These are phyloP conservation scores for Drosophila seguyi DNA, from an alignment of 1,140 invertebrate genomes.

Conservation along the genomic window DNA sequence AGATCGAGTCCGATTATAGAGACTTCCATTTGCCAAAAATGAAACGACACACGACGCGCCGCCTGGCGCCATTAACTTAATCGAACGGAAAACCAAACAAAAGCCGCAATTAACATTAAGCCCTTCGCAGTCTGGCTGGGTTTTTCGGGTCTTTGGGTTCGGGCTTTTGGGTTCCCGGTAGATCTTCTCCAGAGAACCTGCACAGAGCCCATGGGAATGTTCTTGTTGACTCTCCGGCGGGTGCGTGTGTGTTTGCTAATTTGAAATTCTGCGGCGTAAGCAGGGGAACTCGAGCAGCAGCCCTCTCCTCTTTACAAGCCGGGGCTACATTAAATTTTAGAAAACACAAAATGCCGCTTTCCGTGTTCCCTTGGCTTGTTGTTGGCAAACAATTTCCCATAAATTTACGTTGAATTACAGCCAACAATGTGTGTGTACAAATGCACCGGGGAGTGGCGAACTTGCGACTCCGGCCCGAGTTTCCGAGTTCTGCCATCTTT, in stretches of 20 bases:
- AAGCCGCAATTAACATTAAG: constrained; percentile 73
- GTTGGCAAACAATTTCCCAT: constrained; percentile 76
- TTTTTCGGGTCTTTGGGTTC: not conserved
- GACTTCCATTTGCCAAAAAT: constrained; percentile 42
- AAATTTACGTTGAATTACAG: constrained; percentile 76
- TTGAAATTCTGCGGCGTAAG: constrained; percentile 57
- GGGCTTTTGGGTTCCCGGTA: not conserved
- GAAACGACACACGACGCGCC: constrained; percentile 21
- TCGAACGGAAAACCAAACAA: constrained; percentile 76
- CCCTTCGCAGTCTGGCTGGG: constrained; percentile 42
- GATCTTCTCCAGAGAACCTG: constrained; percentile 37
- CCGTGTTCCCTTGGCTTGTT: constrained; percentile 39
- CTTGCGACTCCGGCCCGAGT: constrained; percentile 36
- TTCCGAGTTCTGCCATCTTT: constrained; percentile 50
- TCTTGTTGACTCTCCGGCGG: not conserved
- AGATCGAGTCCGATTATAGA: constrained; percentile 20
- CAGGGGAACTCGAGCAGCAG: constrained; percentile 30
- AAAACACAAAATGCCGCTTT: constrained; percentile 78
- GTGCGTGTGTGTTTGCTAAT: constrained; percentile 57
- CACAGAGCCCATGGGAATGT: constrained; percentile 35
- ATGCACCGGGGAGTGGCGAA: constrained; percentile 52
- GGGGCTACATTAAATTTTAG: constrained; percentile 71
- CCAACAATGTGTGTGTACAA: constrained; percentile 68
- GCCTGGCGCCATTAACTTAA: constrained; percentile 65
- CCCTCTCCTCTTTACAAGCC: constrained; percentile 3